Evolutionary conservation across 2,113 vertebrate genomes (phyloP), one percentile per base, ranked within the genome.

Genomic region (Rhadina sibilatrix): DNA sequence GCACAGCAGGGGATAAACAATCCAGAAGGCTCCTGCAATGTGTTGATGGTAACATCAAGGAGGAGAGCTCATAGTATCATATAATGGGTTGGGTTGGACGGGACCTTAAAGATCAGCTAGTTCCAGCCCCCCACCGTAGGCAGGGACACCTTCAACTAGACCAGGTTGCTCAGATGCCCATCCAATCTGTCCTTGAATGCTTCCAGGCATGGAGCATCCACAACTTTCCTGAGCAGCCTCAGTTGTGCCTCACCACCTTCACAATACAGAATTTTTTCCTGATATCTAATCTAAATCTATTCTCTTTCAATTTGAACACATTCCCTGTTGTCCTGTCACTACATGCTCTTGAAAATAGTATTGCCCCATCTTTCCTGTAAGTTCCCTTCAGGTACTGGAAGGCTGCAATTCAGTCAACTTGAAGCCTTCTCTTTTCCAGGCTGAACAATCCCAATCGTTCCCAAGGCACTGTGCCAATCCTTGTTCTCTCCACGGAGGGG

Each of bases 41-140:
- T 8, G 1, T 3, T 54, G 17, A 40, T 54, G 47, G n/a, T 35
- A 53, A 54, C 11, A 21, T 49, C 24, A 82, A 60, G 25, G 24
- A 53, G 46, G 38, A 83, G 56, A 23, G 2, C 15, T 68, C 63
- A 87, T 1, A 60, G 37, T 50, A 50, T 33, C 52, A 37, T 8
- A 15, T 46, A 60, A 44, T 12, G 10, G 46, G 8, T 19, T 77
- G 7, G 27, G 17, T 8, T 77, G 38, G 53, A 86, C 77, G 22
- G 9, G n/a, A 46, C 53, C 18, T 60, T 52, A 52, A 60, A 33
- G 18, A 77, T 22, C 31, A 77, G 2, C 11, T 44, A 12, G 15
- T 27, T 77, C 46, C 22, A 68, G 16, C 5, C 4, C 6, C 11
- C 6, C 1, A 2, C 18, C 0, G 0, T 5, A 31, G 18, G 54